Evolutionary conservation across 1,140 invertebrate genomes (phyloP).

Genomic region (Bombus sylvicola): DNA sequence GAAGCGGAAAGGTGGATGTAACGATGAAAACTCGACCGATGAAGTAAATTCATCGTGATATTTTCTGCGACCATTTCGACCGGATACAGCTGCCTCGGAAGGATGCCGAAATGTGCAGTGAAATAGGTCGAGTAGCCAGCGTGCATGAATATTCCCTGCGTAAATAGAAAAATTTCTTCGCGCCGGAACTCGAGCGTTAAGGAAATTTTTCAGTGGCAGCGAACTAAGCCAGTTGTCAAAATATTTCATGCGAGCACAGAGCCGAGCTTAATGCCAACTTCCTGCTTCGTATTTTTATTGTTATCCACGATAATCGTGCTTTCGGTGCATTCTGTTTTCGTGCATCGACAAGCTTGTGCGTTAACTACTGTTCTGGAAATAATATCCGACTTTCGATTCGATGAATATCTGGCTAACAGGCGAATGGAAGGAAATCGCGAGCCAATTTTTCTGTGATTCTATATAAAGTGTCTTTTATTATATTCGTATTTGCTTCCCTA

Average conservation of each 20-base stretch:
- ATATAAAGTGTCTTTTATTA: neutral
- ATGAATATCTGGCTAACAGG: neutral
- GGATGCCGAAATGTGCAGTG: slow-evolving; percentile 15
- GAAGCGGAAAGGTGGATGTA: slow-evolving; percentile 34
- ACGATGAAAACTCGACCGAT: slow-evolving; percentile 36
- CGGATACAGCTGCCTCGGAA: slow-evolving; percentile 13
- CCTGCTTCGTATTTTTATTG: neutral
- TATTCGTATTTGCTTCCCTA: neutral
- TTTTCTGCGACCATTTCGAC: slow-evolving; percentile 17
- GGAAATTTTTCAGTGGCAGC: neutral
- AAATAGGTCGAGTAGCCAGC: slow-evolving; percentile 19
- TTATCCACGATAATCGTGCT: neutral
- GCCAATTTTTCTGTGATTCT: neutral
- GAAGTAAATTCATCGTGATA: slow-evolving; percentile 46
- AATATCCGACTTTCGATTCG: slow-evolving; percentile 2
- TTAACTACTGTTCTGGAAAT: neutral
- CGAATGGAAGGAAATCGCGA: neutral
- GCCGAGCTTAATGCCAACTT: neutral
- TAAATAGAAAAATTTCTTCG: slow-evolving; percentile 31
- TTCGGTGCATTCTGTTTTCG: too few relatives aligned
- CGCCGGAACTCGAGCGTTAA: neutral
- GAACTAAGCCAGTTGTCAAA: neutral
- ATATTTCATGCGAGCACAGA: neutral
- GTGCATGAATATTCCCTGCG: neutral
- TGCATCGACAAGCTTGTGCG: neutral